Evolutionary conservation across 2,888 invertebrate genomes (phyloP).

Genomic region (Drepana falcataria): DNA sequence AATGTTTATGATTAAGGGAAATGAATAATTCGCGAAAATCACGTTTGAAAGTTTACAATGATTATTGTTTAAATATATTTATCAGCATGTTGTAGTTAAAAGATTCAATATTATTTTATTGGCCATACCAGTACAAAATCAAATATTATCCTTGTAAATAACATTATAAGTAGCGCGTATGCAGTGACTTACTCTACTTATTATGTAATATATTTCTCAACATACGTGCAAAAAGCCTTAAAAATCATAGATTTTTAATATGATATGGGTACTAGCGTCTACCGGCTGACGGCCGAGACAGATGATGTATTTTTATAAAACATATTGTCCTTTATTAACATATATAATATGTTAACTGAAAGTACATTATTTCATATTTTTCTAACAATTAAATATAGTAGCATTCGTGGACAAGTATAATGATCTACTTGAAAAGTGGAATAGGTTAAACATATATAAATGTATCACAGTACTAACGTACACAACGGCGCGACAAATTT

Average conservation of each 20-base stretch:
- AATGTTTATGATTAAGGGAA: neutral
- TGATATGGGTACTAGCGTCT: slow-evolving; percentile 71
- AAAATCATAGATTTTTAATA: slow-evolving; percentile 76
- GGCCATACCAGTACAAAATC: slow-evolving; percentile 74
- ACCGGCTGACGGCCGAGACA: slow-evolving; percentile 55
- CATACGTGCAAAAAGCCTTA: slow-evolving; percentile 75
- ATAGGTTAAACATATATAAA: slow-evolving; percentile 51
- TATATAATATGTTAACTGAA: slow-evolving; percentile 77
- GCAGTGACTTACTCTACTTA: slow-evolving; percentile 69
- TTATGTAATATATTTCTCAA: slow-evolving; percentile 66
- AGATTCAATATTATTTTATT: slow-evolving; percentile 52
- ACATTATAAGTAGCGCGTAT: slow-evolving; percentile 46
- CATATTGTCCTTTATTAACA: slow-evolving; percentile 78
- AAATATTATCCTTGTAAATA: slow-evolving; percentile 62
- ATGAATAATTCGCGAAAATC: slow-evolving; percentile 9
- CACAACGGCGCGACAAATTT: slow-evolving; percentile 51
- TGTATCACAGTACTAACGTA: slow-evolving; percentile 40
- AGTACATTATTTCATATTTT: slow-evolving; percentile 78
- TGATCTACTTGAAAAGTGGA: slow-evolving; percentile 63
- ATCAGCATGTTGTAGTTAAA: slow-evolving; percentile 52
- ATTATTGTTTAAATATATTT: slow-evolving; percentile 47
- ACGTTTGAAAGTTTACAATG: slow-evolving; percentile 34
- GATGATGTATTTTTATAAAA: slow-evolving; percentile 77
- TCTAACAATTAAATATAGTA: slow-evolving; percentile 69
- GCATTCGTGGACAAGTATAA: slow-evolving; percentile 59